phyloP scores from a whole-genome alignment of 2,113 vertebrate species.

The Leucopternis melanops region DNA sequence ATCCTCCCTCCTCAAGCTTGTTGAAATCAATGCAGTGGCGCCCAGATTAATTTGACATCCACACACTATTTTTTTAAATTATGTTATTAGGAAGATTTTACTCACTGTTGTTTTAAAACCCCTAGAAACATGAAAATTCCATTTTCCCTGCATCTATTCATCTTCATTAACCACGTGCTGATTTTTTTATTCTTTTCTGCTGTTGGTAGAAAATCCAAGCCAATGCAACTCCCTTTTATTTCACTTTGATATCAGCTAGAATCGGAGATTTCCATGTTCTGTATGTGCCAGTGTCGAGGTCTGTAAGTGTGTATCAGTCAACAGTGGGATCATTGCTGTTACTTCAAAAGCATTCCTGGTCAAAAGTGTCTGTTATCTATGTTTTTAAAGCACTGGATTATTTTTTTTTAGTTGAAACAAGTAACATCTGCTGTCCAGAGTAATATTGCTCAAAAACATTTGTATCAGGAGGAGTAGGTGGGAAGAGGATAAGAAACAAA shows the following conservation, averaged over 20 bases:
- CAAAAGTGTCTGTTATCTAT: neutral
- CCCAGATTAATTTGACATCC: slow-evolving; percentile 14
- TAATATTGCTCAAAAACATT: neutral
- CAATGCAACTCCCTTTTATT: neutral
- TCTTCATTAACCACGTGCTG: slow-evolving; percentile 37
- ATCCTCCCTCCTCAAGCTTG: neutral
- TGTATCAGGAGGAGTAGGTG: neutral
- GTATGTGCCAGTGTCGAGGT: neutral
- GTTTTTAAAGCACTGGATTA: neutral
- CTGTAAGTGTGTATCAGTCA: neutral
- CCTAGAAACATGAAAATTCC: slow-evolving; percentile 20
- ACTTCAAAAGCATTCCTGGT: neutral
- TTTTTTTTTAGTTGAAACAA: neutral
- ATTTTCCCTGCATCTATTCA: slow-evolving; percentile 12
- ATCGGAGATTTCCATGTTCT: neutral
- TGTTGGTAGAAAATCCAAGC: neutral
- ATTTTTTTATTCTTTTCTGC: slow-evolving; percentile 15
- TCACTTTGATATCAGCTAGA: neutral
- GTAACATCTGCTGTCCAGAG: neutral
- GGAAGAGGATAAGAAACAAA: neutral
- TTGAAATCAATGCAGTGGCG: neutral
- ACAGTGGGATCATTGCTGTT: neutral
- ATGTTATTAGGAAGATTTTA: slow-evolving; percentile 10
- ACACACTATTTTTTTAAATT: slow-evolving; percentile 8
- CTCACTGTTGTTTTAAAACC: slow-evolving; percentile 32